These are phyloP conservation scores for Misgurnus anguillicaudatus DNA, from an alignment of 2,113 vertebrate species.

Conservation along the genomic window DNA sequence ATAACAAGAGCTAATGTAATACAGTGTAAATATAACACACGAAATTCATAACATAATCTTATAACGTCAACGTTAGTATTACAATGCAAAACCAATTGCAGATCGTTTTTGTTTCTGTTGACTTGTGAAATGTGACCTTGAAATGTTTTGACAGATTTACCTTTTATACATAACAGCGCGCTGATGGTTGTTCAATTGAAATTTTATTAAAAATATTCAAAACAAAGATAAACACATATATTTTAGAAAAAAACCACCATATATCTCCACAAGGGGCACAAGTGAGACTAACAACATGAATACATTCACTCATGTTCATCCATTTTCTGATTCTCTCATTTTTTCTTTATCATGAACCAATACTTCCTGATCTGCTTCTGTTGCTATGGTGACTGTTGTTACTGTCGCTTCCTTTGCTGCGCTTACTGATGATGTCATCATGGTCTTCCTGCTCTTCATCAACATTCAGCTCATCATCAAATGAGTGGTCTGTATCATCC, in stretches of 20 bases:
- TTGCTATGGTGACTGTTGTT: conserved; percentile 37
- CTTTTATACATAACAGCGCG: background rate
- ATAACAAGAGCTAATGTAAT: background rate
- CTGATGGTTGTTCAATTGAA: background rate
- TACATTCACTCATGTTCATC: conserved; percentile 3
- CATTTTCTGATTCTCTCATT: background rate
- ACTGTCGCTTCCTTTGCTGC: conserved; percentile 3
- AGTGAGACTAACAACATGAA: background rate
- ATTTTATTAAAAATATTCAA: background rate
- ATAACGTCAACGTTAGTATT: background rate
- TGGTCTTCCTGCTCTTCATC: background rate
- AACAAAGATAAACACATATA: background rate
- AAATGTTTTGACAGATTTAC: background rate
- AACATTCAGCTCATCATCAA: conserved; percentile 52
- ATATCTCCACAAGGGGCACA: conserved; percentile 13
- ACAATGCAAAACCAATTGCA: background rate
- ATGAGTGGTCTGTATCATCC: conserved; percentile 25
- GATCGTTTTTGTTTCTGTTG: background rate
- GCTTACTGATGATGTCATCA: conserved; percentile 40
- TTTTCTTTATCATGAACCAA: conserved; percentile 22
- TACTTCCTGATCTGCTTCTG: conserved; percentile 21
- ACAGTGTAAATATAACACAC: no score
- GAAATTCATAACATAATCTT: background rate
- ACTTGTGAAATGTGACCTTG: background rate
- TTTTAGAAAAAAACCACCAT: background rate